Percentiles rank a stretch among this genome's conserved stretches.
phyloP scores from a whole-genome alignment of 2,797 vertebrate genomes.

The Philypnodon macrostomus region DNA sequence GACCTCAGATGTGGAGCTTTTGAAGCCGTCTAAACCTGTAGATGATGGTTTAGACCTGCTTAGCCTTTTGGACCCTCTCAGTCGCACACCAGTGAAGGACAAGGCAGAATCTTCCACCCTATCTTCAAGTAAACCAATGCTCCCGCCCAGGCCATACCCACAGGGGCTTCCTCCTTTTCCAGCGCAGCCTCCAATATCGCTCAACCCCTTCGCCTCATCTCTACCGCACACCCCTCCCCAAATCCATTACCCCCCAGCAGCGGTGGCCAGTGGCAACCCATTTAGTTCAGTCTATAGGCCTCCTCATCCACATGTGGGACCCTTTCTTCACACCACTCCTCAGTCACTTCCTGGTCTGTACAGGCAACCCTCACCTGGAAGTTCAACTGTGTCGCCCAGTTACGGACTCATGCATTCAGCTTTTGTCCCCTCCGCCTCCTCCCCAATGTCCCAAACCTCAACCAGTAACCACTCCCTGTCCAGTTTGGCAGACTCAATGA shows the following conservation, averaged over 20 bases:
- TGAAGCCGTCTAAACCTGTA: slow-evolving; percentile 71
- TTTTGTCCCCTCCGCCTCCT: slow-evolving; percentile 32
- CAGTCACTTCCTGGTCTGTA: slow-evolving; percentile 81
- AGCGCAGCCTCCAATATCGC: slow-evolving; percentile 72
- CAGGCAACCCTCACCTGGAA: slow-evolving; percentile 75
- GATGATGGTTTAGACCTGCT: slow-evolving; percentile 78
- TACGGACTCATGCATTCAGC: slow-evolving; percentile 45
- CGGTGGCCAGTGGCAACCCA: slow-evolving; percentile 79
- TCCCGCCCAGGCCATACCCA: slow-evolving; percentile 72
- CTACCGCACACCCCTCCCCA: slow-evolving; percentile 69
- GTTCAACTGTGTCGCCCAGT: slow-evolving; percentile 64
- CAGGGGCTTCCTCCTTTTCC: slow-evolving; percentile 64
- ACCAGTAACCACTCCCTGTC: slow-evolving; percentile 78
- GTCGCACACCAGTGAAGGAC: slow-evolving; percentile 29
- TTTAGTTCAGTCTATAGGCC: slow-evolving; percentile 76
- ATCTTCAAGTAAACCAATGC: slow-evolving; percentile 44
- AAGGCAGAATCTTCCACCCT: slow-evolving; percentile 30
- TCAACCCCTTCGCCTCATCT: slow-evolving; percentile 85
- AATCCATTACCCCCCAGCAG: slow-evolving; percentile 72
- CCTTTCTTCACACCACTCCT: slow-evolving; percentile 75
- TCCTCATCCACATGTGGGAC: slow-evolving; percentile 46
- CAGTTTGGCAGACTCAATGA: slow-evolving; percentile 62
- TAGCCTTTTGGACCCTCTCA: slow-evolving; percentile 88
- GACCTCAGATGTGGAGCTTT: slow-evolving; percentile 68
- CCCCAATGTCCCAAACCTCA: slow-evolving; percentile 73